Conservation (phyloP, 2,888 invertebrate species). For the Polydrusus cervinus region DNA sequence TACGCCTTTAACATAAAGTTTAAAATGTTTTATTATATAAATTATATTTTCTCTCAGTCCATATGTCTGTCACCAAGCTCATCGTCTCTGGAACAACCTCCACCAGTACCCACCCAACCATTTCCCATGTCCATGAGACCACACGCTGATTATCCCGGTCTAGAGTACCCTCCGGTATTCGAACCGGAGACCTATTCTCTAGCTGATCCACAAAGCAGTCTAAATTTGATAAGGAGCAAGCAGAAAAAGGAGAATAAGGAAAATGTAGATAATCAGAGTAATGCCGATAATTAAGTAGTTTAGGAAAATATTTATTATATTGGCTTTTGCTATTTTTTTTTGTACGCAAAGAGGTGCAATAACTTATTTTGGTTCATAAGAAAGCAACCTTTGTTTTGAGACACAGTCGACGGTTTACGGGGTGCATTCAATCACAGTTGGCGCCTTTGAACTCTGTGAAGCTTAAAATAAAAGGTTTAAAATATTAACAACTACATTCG, state of each 20-base stretch:
- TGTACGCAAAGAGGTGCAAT: no score
- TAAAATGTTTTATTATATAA: no score
- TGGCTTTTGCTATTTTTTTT: no score
- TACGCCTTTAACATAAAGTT: no score
- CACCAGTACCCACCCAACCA: constrained; percentile 53
- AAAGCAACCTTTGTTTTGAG: no score
- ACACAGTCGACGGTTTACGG: no score
- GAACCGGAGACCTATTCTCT: constrained; percentile 89
- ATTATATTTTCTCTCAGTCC: constrained; percentile 48
- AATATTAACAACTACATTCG: no score
- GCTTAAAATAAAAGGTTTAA: no score
- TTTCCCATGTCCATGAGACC: constrained; percentile 46
- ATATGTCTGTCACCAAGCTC: constrained; percentile 59
- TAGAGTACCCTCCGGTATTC: constrained; percentile 90
- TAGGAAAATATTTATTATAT: no score
- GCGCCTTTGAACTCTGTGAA: no score
- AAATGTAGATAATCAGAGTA: constrained; percentile 9
- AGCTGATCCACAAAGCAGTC: constrained; percentile 72
- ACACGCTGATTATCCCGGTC: constrained; percentile 80
- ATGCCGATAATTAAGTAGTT: neutral
- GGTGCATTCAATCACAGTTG: no score
- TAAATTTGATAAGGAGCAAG: constrained; percentile 65
- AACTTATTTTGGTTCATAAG: no score
- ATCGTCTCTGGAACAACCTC: constrained; percentile 62
- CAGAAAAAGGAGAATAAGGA: constrained; percentile 41